These are phyloP conservation scores for Cheilinus undulatus DNA, from an alignment of 2,113 vertebrate species.

Conservation along the genomic window DNA sequence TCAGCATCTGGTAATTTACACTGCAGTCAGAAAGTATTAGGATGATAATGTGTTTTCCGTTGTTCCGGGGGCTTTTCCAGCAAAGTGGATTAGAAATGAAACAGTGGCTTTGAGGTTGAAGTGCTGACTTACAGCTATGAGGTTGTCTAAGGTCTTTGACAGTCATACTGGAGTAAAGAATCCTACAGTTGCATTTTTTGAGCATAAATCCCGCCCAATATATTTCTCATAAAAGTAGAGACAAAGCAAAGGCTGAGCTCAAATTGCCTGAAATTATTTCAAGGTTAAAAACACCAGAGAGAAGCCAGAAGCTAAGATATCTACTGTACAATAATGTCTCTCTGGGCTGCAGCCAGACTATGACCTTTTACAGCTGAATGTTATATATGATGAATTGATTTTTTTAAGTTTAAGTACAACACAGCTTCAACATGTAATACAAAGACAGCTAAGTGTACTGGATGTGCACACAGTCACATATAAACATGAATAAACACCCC, in stretches of 20 bases:
- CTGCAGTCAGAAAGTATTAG: slow-evolving; percentile 48
- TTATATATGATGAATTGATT: not conserved
- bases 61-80: slow-evolving; percentile 26
- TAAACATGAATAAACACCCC: not conserved
- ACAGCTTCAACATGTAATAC: not conserved
- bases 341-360: not conserved
- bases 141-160: slow-evolving; percentile 13
- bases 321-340: not conserved
- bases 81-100: slow-evolving; percentile 29
- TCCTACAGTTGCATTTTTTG: not conserved
- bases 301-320: not conserved
- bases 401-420: not conserved
- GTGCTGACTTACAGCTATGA: slow-evolving; percentile 36
- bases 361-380: not conserved
- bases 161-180: too few relatives aligned
- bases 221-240: not conserved
- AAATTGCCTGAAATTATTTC: not conserved
- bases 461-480: not conserved
- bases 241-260: not conserved
- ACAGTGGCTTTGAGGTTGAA: not conserved
- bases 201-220: not conserved
- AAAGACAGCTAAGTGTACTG: not conserved
- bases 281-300: not conserved
- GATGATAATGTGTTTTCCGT: slow-evolving; percentile 41
- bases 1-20: slow-evolving; percentile 55